Conservation (phyloP, 2,797 vertebrate genomes). For the Antrozous pallidus region DNA sequence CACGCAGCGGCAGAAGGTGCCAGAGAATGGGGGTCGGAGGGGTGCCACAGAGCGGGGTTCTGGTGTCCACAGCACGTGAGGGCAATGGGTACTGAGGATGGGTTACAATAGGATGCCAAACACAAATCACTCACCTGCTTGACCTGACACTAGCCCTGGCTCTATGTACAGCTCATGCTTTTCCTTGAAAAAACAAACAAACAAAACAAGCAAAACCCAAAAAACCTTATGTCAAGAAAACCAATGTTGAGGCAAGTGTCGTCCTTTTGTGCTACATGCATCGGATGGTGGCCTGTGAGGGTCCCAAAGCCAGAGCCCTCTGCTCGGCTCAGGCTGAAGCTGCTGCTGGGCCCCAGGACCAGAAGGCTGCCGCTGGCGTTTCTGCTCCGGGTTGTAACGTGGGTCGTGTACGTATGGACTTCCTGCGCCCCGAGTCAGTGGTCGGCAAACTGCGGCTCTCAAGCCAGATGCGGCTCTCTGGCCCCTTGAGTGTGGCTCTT, state of each 20-base stretch:
- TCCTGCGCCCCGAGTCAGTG: background rate
- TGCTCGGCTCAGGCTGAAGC: background rate
- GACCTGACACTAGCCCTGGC: background rate
- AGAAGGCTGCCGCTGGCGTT: background rate
- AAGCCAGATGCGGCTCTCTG: too few species aligned
- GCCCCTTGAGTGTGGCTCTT: too few species aligned
- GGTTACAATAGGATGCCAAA: background rate
- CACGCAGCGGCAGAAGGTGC: background rate
- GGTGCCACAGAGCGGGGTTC: background rate
- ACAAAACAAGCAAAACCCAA: too few species aligned
- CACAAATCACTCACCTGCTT: background rate
- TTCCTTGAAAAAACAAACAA: background rate
- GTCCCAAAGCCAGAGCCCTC: background rate
- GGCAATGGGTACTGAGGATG: background rate
- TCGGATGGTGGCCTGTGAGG: background rate
- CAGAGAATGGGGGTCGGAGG: rapidly evolving
- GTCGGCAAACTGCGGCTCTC: too few species aligned
- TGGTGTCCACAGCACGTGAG: background rate
- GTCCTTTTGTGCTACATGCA: background rate
- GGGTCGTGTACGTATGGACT: rapidly evolving
- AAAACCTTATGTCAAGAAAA: background rate
- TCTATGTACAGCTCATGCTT: background rate
- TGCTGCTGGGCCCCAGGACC: background rate
- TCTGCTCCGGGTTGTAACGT: background rate
- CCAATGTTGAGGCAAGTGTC: background rate